Base-by-base conservation (phyloP, 2,797 vertebrate genomes). In the Clarias laeviceps region DNA sequence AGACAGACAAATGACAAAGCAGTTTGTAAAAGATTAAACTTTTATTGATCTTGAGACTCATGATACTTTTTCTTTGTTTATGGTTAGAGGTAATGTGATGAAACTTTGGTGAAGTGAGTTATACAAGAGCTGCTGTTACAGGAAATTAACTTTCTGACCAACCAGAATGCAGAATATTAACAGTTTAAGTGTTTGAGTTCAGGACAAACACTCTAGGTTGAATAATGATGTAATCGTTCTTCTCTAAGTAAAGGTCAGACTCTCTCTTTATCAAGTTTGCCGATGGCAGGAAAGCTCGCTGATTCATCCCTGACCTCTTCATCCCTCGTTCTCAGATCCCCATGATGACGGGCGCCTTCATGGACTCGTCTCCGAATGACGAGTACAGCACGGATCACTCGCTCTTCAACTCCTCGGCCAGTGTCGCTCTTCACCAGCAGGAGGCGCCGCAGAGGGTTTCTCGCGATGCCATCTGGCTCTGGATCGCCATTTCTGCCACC, bases 401-500 rank as follows among this genome's bases (percentile, higher is more conserved):
- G 54, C 93, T 97, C 91, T 97, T 97, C 88, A 97, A 97, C 92
- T 97, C 97, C 0, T 97, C 97, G 0, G 94, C 94, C 91, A 97
- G 96, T 0, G 94, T 97, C 87, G 92, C 93, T 87, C 95, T 94
- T 57, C 93, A 92, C 89, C 96, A 94, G 85, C 94, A 89, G 2
- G 96, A 97, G 89, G 96, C 97, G 86, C 92, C 95, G 0, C 89
- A 95, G 8, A 92, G 95, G 72, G 95, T 96, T 90, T 96, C 96
- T 88, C 94, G 96, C 0, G 97, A 97, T 5, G 96, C 96, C 61
- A 96, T 97, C 88, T 92, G 97, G 95, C 92, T 97, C 78, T 97
- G 97, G 97, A 96, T 97, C 87, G 97, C 97, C 84, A 96, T 97
- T 89, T 96, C 96, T 59, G 97, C 97, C 27, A 97, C 97, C 4